A percentile compares a stretch with the other conserved stretches of the same genome.
Evolutionary conservation across 2,113 vertebrate species (phyloP).

Genomic region (Tetraodon nigroviridis): DNA sequence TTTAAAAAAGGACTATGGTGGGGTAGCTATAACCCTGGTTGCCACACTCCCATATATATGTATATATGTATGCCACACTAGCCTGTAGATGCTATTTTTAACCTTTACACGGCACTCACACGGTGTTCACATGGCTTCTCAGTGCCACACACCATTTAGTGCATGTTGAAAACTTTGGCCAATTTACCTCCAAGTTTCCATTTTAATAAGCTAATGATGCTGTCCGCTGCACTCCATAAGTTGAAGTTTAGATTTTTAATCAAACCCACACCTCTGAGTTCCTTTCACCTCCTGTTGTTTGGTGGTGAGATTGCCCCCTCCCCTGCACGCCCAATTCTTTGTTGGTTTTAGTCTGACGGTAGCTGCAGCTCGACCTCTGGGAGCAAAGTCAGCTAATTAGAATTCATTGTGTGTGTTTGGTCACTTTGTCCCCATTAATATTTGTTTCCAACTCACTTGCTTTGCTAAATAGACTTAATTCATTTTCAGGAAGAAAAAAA

Average conservation of each 20-base stretch:
- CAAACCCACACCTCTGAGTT: not conserved
- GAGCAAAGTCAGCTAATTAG: constrained; percentile 57
- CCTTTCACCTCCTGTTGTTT: not conserved
- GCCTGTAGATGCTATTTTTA: too few relatives aligned
- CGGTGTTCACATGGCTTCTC: too few relatives aligned
- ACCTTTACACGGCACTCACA: too few relatives aligned
- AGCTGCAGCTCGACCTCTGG: constrained; percentile 22
- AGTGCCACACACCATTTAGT: too few relatives aligned
- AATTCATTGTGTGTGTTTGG: constrained; percentile 67
- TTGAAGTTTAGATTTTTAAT: not conserved
- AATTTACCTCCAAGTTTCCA: too few relatives aligned
- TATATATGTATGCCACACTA: too few relatives aligned
- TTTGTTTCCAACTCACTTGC: constrained; percentile 72
- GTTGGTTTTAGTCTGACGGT: not conserved
- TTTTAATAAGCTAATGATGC: not conserved
- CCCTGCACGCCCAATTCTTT: constrained; percentile 9
- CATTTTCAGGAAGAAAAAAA: constrained; percentile 52
- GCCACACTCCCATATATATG: too few relatives aligned
- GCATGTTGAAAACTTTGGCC: too few relatives aligned
- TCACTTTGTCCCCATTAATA: constrained; percentile 72
- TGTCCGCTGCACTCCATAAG: not conserved
- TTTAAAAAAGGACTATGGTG: too few relatives aligned
- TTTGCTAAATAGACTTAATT: constrained; percentile 72
- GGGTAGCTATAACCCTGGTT: too few relatives aligned
- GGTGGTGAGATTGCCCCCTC: constrained; percentile 2